Evolutionary conservation across 2,113 vertebrate genomes (phyloP).

Genomic region (Hucho hucho): DNA sequence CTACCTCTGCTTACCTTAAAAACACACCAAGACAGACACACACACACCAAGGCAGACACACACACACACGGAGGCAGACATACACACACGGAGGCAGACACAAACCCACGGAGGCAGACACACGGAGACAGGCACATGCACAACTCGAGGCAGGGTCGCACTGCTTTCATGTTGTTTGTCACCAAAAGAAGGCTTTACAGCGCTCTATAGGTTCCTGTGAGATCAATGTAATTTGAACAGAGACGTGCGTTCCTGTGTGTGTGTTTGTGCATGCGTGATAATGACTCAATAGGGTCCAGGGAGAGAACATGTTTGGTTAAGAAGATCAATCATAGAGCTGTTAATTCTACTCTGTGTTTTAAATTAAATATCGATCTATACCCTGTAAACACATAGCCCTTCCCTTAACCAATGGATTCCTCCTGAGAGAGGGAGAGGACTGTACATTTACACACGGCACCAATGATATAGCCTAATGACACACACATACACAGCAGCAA

Average conservation of each 20-base stretch:
- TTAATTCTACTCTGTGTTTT: background rate
- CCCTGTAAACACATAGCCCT: conserved; percentile 21
- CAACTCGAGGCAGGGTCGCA: no score
- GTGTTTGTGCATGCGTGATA: background rate
- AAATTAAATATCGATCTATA: background rate
- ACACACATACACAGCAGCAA: conserved; percentile 21
- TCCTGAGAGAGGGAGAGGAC: conserved; percentile 12
- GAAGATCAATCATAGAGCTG: background rate
- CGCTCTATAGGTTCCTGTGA: no score
- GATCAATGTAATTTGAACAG: no score
- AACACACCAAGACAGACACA: no score
- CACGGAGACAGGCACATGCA: no score
- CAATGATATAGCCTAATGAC: background rate
- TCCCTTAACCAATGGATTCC: conserved; percentile 18
- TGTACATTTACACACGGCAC: conserved; percentile 33
- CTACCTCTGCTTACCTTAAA: background rate
- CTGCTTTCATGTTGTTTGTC: no score
- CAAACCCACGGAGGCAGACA: background rate
- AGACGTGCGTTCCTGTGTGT: background rate
- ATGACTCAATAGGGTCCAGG: background rate
- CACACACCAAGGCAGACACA: no score
- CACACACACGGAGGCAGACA: no score
- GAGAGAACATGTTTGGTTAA: background rate
- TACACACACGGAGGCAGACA: no score
- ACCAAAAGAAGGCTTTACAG: no score